phyloP scores from a whole-genome alignment of 2,113 vertebrate species.

The Aspidoscelis tigris region DNA sequence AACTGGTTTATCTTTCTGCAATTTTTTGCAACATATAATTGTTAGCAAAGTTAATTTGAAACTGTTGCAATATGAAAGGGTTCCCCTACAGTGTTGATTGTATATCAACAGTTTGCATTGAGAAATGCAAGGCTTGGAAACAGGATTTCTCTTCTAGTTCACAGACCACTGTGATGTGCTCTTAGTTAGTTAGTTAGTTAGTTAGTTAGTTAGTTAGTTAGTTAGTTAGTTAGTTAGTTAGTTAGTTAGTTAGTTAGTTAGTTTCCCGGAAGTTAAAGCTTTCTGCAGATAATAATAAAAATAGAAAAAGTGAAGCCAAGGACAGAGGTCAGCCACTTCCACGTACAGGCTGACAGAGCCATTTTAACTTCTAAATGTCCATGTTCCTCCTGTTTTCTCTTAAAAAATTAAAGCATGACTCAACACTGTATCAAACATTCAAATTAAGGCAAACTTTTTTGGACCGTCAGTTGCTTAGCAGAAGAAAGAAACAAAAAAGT shows the following conservation, averaged over 20 bases:
- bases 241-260: neutral
- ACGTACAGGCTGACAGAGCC: neutral
- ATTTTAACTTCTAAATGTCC: neutral
- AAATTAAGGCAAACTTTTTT: neutral
- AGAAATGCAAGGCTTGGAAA: neutral
- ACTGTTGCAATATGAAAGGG: too few relatives aligned
- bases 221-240: too few relatives aligned
- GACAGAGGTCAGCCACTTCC: too few relatives aligned
- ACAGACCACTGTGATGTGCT: neutral
- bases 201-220: too few relatives aligned
- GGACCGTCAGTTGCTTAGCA: neutral
- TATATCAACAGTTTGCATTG: neutral
- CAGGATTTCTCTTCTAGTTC: neutral
- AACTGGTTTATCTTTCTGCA: too few relatives aligned
- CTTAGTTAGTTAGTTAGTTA: neutral
- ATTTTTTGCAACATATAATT: too few relatives aligned
- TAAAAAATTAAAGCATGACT: neutral
- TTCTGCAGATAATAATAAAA: neutral
- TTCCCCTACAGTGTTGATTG: too few relatives aligned
- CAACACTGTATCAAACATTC: neutral
- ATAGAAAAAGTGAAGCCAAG: neutral
- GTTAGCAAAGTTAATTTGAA: too few relatives aligned
- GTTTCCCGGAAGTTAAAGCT: neutral
- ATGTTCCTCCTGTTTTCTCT: too few relatives aligned
- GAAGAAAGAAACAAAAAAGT: too few relatives aligned